Evolutionary conservation across 2,797 vertebrate species (phyloP).

Genomic region (Enteromius unitaeniatus): DNA sequence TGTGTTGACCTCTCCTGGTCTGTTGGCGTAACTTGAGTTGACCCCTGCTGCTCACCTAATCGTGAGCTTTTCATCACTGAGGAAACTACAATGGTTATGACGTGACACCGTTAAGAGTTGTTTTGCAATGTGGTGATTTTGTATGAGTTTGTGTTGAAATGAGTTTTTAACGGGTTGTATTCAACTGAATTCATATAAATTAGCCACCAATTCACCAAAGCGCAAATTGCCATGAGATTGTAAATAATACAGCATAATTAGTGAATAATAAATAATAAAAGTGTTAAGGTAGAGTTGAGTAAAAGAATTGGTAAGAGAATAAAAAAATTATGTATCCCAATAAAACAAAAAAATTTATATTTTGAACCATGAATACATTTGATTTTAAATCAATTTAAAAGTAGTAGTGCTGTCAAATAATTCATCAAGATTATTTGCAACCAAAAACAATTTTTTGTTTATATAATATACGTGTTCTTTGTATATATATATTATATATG

Average conservation of each 20-base stretch:
- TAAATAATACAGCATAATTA: neutral
- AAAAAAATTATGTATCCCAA: neutral
- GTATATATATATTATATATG: too few species aligned
- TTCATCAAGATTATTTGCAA: too few species aligned
- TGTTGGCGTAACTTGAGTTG: conserved; percentile 14
- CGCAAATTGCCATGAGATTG: neutral
- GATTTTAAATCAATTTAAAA: too few species aligned
- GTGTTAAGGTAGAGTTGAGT: neutral
- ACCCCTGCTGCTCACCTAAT: conserved; percentile 20
- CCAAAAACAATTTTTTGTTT: too few species aligned
- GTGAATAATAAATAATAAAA: too few species aligned
- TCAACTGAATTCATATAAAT: neutral
- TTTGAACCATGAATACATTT: neutral
- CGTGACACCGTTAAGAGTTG: neutral
- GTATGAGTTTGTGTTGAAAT: neutral
- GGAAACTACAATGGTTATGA: neutral
- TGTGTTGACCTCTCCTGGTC: neutral
- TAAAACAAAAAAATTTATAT: neutral
- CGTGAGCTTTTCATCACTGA: neutral
- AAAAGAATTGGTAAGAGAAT: neutral
- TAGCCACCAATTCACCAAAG: neutral
- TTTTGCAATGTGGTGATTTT: neutral
- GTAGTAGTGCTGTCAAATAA: too few species aligned
- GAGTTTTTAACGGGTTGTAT: neutral
- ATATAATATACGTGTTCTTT: too few species aligned